Percentiles rank a stretch among this genome's conserved stretches.
phyloP scores from a whole-genome alignment of 2,888 invertebrate species.

The Hesperia comma region DNA sequence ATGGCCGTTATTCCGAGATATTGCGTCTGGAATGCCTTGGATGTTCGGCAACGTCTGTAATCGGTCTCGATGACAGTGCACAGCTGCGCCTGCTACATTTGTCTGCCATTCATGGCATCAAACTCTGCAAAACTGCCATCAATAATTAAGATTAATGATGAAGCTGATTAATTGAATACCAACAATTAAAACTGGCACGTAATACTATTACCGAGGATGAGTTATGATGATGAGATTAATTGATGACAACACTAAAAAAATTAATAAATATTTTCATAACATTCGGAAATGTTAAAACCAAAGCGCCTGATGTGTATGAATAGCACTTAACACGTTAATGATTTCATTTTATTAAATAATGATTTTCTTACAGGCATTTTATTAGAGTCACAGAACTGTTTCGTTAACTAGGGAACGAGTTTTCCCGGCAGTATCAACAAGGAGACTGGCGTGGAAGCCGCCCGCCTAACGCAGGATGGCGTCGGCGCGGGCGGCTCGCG shows the following conservation, averaged over 20 bases:
- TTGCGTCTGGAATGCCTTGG: constrained; percentile 60
- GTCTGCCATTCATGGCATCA: constrained; percentile 29
- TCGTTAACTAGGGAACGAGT: constrained; percentile 59
- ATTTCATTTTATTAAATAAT: constrained; percentile 16
- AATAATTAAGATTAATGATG: constrained; percentile 28
- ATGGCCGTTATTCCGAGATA: constrained; percentile 55
- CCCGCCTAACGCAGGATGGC: constrained; percentile 67
- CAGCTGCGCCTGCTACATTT: constrained; percentile 47
- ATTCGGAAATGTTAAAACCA: not conserved
- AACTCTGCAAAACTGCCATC: constrained; percentile 6
- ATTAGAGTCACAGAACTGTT: constrained; percentile 56
- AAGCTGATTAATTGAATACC: constrained; percentile 12
- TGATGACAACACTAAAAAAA: constrained; percentile 6
- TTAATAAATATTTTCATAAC: not conserved
- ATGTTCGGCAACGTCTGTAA: constrained; percentile 48
- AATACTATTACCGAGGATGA: not conserved
- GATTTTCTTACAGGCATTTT: constrained; percentile 73
- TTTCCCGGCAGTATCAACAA: constrained; percentile 64
- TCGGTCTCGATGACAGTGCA: constrained; percentile 37
- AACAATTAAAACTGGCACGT: constrained; percentile 21
- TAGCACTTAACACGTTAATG: constrained; percentile 22
- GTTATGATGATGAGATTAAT: not conserved
- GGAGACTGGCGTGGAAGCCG: constrained; percentile 67
- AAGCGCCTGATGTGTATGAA: constrained; percentile 20
- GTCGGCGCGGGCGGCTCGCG: constrained; percentile 57